Evolutionary conservation across 2,888 invertebrate species (phyloP).

Genomic region (Tenthredo amoena): DNA sequence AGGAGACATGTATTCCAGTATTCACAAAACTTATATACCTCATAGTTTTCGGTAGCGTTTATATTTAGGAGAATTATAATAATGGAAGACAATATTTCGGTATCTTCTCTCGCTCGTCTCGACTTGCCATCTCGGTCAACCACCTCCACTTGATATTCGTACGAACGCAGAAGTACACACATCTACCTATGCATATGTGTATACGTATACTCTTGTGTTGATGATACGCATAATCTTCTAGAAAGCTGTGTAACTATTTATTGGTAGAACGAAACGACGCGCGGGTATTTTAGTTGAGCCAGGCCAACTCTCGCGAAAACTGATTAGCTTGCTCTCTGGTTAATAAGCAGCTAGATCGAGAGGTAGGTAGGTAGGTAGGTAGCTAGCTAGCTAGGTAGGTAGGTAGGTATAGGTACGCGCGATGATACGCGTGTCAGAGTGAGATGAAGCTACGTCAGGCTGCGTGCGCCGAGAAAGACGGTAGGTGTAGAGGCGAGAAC

Average conservation of each 20-base stretch:
- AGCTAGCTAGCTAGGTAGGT: not conserved
- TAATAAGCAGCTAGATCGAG: conserved; percentile 48
- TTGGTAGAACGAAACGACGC: conserved; percentile 14
- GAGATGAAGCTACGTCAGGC: conserved; percentile 12
- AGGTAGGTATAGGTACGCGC: not conserved
- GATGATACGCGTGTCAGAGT: conserved; percentile 34
- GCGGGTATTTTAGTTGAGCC: conserved; percentile 43
- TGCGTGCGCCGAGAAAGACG: conserved; percentile 35
- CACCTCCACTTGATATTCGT: conserved; percentile 41
- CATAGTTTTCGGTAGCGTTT: conserved; percentile 4
- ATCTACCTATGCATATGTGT: not conserved
- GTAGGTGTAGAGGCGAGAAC: conserved; percentile 46
- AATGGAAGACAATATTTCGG: conserved; percentile 33
- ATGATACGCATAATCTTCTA: conserved; percentile 29
- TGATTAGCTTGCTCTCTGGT: conserved; percentile 51
- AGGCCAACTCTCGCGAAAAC: conserved; percentile 49
- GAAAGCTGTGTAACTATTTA: conserved; percentile 31
- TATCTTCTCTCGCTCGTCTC: conserved; percentile 27
- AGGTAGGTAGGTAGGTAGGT: not conserved
- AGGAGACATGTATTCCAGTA: conserved; percentile 39
- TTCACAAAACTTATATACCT: conserved; percentile 30
- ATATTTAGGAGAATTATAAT: conserved; percentile 28
- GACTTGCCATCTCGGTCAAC: conserved; percentile 34
- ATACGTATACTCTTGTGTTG: not conserved
- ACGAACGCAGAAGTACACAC: conserved; percentile 26